phyloP scores from a whole-genome alignment of 2,113 vertebrate genomes.

The Phylloscopus trochiloides region DNA sequence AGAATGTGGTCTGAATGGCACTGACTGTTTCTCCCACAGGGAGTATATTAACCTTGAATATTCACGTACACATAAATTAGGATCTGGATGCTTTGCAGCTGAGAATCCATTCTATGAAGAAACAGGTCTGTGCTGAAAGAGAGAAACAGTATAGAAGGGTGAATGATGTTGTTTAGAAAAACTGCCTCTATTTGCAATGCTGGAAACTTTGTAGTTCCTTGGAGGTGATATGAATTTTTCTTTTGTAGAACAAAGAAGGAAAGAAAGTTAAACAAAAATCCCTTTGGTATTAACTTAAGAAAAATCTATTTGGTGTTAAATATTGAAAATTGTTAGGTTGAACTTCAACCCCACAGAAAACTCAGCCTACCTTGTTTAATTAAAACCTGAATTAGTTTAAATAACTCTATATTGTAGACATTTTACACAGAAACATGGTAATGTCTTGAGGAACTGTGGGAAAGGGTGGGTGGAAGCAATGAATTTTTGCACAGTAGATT shows the following conservation, averaged over 20 bases:
- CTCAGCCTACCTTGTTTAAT: not conserved
- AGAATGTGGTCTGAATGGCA: not conserved
- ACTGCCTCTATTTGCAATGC: not conserved
- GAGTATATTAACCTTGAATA: not conserved
- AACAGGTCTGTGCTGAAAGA: not conserved
- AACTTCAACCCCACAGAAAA: not conserved
- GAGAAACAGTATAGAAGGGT: not conserved
- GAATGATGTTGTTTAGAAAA: not conserved
- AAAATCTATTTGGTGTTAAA: not conserved
- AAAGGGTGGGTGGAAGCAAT: not conserved
- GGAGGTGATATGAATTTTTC: not conserved
- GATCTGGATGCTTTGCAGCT: not conserved
- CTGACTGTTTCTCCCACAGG: not conserved
- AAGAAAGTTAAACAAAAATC: not conserved
- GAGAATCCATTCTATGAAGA: not conserved
- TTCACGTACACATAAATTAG: not conserved
- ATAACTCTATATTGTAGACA: not conserved
- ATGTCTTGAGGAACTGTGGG: not conserved
- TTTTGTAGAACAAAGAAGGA: not conserved
- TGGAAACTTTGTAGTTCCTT: not conserved
- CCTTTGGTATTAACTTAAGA: not conserved
- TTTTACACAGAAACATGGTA: not conserved
- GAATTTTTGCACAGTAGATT: not conserved
- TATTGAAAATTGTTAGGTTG: not conserved
- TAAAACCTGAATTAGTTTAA: conserved; percentile 9